A percentile compares a stretch with the other conserved stretches of the same genome.
Conservation (phyloP, 2,113 vertebrate species). For the Apteryx owenii region DNA sequence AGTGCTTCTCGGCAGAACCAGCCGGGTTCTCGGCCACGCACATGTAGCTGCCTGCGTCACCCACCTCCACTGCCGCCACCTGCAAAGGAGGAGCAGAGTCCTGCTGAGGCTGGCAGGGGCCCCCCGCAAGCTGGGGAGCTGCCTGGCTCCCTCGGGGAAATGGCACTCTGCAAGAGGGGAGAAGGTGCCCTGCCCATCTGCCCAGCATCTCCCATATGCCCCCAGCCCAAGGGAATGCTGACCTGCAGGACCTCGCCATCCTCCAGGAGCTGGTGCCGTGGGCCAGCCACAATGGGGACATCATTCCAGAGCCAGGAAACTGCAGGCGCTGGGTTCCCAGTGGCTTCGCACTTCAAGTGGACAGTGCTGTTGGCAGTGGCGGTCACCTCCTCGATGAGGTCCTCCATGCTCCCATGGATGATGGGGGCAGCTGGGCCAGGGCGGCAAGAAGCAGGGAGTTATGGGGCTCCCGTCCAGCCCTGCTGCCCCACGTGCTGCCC, state of each 20-base stretch:
- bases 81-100: constrained; percentile 44
- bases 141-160: accelerated
- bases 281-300: constrained; percentile 67
- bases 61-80: constrained; percentile 79
- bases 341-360: constrained; percentile 80
- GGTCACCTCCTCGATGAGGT: constrained; percentile 82
- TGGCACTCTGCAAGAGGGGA: neutral
- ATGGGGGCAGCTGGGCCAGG: constrained; percentile 81
- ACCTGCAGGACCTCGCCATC: constrained; percentile 86
- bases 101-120: neutral
- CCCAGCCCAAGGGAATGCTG: neutral
- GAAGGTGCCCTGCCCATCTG: neutral
- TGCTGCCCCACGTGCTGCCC: accelerated
- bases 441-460: neutral
- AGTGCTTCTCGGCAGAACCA: constrained; percentile 86
- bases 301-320: constrained; percentile 87
- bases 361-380: constrained; percentile 81
- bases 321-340: constrained; percentile 78
- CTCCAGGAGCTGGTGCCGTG: constrained; percentile 80
- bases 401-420: constrained; percentile 76
- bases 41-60: constrained; percentile 83
- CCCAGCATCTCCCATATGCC: accelerated
- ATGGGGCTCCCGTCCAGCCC: neutral
- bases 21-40: constrained; percentile 88
- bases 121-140: accelerated